Base-by-base conservation (phyloP, 2,113 vertebrate species). In the Paradoxurus hermaphroditus region DNA sequence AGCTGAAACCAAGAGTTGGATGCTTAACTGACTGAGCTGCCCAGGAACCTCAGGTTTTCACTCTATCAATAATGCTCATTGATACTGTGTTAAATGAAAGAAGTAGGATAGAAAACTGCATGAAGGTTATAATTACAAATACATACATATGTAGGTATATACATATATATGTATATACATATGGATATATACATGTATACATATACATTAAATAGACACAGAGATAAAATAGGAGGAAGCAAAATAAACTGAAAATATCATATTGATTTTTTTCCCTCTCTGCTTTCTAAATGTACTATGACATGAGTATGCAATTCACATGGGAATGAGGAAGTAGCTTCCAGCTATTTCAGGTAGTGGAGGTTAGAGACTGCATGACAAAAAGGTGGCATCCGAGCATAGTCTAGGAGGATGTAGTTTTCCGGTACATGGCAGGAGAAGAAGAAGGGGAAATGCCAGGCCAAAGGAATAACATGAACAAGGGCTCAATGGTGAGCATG, bases 91-190 rank as follows among this genome's bases (percentile, higher is more conserved):
- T 73, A 83, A 77, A 8, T 94, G 34, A 92, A 95, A 82, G 27
- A 93, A 91, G 13, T 21, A 65, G 39, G 29, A 2, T 73, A 73
- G 23, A 81, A 78, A 95, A 81, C 1, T 36, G 25, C 41, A 70
- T 63, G 56, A 70, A 83, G 27, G 23, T 59, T 87, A 67, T 34
- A 86, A 94, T 96, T 91, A 94, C 44, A 96, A 88, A 63, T 83
- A 73, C 11, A 87, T 6, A 63, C 14, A 39, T 12, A 39, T 86
- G 12, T 73, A 31, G 44, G 4, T 51, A 39, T 34, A 49, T 5
- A 65, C 13, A 70, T 19, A 63, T 27, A 70, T 36, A 46, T 31
- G 2, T 29, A 29, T 16, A 91, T 21, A 44, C 14, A 75, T 65
- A 79, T n/a, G n/a, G n/a, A n/a, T n/a, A n/a, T n/a, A 63, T 27